These are phyloP conservation scores for Gavialis gangeticus DNA, from an alignment of 2,113 vertebrate species.

Conservation along the genomic window DNA sequence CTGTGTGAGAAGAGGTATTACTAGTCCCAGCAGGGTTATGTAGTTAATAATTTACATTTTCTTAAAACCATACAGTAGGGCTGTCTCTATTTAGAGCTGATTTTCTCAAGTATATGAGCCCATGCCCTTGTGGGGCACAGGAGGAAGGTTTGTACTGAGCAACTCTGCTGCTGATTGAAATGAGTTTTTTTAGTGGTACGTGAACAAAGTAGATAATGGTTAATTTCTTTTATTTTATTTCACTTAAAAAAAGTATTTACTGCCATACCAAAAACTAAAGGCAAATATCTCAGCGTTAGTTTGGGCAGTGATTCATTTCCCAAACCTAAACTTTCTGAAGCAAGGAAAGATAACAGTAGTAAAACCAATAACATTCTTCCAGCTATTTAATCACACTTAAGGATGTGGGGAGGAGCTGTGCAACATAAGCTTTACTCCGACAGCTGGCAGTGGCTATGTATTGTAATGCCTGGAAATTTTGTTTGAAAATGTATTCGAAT, in stretches of 20 bases:
- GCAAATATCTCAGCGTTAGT: background rate
- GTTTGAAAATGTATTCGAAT: slow-evolving; percentile 5
- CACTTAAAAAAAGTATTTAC: background rate
- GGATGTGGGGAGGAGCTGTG: background rate
- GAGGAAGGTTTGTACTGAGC: slow-evolving; percentile 44
- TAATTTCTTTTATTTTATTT: background rate
- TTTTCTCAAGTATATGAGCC: slow-evolving; percentile 56
- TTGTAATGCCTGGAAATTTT: background rate
- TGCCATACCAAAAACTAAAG: background rate
- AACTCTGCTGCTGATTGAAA: slow-evolving; percentile 40
- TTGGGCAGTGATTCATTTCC: background rate
- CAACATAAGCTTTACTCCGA: background rate
- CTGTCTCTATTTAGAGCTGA: slow-evolving; percentile 20
- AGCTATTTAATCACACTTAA: background rate
- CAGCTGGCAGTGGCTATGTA: background rate
- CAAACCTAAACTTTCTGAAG: background rate
- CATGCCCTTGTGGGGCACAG: background rate
- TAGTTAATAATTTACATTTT: slow-evolving; percentile 42
- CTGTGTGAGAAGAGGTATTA: background rate
- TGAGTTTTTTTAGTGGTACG: slow-evolving; percentile 13
- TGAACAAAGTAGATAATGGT: background rate
- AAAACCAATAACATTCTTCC: background rate
- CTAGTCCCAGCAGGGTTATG: background rate
- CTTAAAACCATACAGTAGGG: slow-evolving; percentile 35
- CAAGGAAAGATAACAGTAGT: background rate